A percentile compares a stretch with the other conserved stretches of the same genome.
phyloP scores from a whole-genome alignment of 2,797 vertebrate genomes.

The Micrastur ruficollis region DNA sequence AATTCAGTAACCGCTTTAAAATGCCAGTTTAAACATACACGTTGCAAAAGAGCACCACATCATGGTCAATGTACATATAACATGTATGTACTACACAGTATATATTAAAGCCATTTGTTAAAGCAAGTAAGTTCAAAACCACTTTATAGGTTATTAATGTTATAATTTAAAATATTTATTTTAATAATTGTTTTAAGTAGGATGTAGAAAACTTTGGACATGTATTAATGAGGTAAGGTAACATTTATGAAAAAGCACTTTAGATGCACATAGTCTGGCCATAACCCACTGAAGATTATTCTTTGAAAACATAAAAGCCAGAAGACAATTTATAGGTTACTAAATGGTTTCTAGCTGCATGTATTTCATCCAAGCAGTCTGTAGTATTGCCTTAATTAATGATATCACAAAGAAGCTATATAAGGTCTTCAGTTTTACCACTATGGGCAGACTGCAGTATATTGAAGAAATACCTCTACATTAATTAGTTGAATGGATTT shows the following conservation, averaged over 20 bases:
- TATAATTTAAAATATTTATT: background rate
- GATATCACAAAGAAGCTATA: background rate
- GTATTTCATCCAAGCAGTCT: background rate
- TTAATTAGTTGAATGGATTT: background rate
- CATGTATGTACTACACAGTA: background rate
- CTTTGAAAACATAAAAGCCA: background rate
- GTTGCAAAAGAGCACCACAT: background rate
- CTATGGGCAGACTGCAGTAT: background rate
- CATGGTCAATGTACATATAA: background rate
- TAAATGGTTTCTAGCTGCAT: background rate
- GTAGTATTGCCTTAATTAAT: background rate
- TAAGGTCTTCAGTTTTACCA: background rate
- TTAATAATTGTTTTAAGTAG: background rate
- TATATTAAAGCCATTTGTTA: background rate
- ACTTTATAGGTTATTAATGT: background rate
- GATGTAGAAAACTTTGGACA: background rate
- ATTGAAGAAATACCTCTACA: background rate
- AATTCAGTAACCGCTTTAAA: background rate
- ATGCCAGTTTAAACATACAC: background rate
- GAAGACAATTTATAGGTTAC: background rate
- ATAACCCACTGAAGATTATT: background rate
- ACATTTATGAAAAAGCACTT: background rate
- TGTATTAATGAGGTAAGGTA: background rate
- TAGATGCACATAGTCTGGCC: background rate
- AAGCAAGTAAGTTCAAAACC: background rate